Conservation (phyloP, 1,140 invertebrate species). For the Lerema accius region DNA sequence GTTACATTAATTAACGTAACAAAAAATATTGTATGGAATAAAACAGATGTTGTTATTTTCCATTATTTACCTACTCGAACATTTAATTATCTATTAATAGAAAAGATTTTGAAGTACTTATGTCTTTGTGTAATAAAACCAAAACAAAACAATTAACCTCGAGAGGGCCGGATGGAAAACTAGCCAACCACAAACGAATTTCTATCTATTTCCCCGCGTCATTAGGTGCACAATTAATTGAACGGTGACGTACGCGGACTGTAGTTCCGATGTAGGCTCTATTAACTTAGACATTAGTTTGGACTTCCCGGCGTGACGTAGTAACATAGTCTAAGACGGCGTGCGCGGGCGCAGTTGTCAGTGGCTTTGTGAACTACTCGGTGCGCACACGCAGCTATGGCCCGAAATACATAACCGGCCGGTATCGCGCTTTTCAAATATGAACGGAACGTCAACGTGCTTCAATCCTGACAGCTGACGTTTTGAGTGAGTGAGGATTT, state of each 20-base stretch:
- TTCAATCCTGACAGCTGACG: constrained; percentile 60
- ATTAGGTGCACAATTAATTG: constrained; percentile 55
- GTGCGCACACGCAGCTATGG: constrained; percentile 71
- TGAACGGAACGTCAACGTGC: constrained; percentile 61
- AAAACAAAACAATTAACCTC: constrained; percentile 21
- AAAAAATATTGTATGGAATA: too few relatives aligned
- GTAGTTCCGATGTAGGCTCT: constrained; percentile 57
- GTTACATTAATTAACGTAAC: too few relatives aligned
- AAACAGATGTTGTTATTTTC: too few relatives aligned
- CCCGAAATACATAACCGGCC: constrained; percentile 53
- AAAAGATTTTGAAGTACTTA: too few relatives aligned
- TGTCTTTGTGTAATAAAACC: too few relatives aligned
- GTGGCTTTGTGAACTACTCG: constrained; percentile 77
- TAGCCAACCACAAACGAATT: constrained; percentile 49
- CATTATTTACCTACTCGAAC: background rate
- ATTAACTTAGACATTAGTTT: constrained; percentile 64
- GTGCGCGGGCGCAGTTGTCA: constrained; percentile 65
- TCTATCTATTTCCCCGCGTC: constrained; percentile 52
- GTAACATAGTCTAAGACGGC: constrained; percentile 68
- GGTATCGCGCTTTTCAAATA: constrained; percentile 50
- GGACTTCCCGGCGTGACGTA: constrained; percentile 78
- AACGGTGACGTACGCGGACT: constrained; percentile 52
- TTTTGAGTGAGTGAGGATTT: constrained; percentile 72
- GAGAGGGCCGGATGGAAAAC: constrained; percentile 39
- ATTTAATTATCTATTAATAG: too few relatives aligned